Evolutionary conservation across 23 tunicate species (phyloP).

Genomic region (Ciona savignyi): DNA sequence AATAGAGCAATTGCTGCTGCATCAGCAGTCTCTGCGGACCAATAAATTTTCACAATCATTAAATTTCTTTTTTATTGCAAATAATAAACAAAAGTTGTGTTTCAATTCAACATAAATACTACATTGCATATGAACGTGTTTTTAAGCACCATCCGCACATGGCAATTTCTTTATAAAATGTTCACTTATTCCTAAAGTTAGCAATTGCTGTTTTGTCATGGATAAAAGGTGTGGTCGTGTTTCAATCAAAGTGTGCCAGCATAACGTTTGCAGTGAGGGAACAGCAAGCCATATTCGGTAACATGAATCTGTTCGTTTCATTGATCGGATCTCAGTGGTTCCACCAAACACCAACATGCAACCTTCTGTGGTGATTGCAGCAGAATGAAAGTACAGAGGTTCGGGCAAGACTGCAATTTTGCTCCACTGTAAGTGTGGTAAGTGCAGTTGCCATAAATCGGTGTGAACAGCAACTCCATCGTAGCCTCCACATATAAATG

Average conservation of each 20-base stretch:
- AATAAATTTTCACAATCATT: too few species aligned
- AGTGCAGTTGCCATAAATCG: slow-evolving; percentile 47
- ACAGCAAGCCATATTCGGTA: slow-evolving; percentile 46
- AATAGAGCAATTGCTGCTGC: slow-evolving; percentile 12
- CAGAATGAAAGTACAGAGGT: slow-evolving; percentile 74
- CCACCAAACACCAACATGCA: slow-evolving; percentile 70
- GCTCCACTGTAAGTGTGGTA: slow-evolving; percentile 44
- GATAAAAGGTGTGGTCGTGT: slow-evolving; percentile 27
- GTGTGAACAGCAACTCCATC: slow-evolving; percentile 24
- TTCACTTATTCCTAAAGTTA: slow-evolving; percentile 27
- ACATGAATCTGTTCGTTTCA: slow-evolving; percentile 34
- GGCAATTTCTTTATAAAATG: slow-evolving; percentile 21
- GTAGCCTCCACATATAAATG: slow-evolving; percentile 64
- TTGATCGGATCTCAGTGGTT: slow-evolving; percentile 13
- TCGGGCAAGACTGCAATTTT: slow-evolving; percentile 49
- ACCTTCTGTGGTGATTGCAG: slow-evolving; percentile 57
- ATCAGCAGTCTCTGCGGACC: too few species aligned
- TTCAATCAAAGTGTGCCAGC: slow-evolving; percentile 35
- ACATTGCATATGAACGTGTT: too few species aligned
- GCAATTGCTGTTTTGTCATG: slow-evolving; percentile 27
- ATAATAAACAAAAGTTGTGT: too few species aligned
- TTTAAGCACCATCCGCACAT: slow-evolving; percentile 53
- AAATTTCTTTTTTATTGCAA: too few species aligned
- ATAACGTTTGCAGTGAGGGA: slow-evolving; percentile 45
- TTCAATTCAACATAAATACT: too few species aligned